Base-by-base conservation (phyloP, 2,797 vertebrate species). In the Catharus ustulatus region DNA sequence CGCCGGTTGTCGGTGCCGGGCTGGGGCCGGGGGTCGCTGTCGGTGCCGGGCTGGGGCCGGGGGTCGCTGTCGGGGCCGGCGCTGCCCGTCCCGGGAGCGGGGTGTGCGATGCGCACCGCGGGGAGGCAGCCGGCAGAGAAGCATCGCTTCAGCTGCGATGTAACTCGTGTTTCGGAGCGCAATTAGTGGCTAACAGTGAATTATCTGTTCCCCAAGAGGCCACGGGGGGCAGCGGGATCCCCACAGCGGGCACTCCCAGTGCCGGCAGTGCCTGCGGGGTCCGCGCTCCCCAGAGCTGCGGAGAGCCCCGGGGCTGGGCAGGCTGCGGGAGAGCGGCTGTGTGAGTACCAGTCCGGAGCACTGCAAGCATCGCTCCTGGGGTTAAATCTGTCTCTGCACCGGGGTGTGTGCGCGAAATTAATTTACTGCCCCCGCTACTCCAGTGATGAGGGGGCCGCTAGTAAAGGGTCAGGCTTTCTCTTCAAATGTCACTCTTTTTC, bases 391-490 rank as follows among this genome's bases (percentile, higher is more conserved):
- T 8, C 43, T 4, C 0, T 3, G 51, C 10, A 2, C 26, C 16
- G 3, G 26, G 4, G 14, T 2, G 15, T 7, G 62, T 16, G 48
- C 1, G 7, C 5, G 29, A 5, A 21, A 48, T 57, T 48, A 3
- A 16, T 15, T 20, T 49, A 16, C 10, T 64, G 76, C 15, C 26
- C 2, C 4, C 12, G 52, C 36, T 54, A 3, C 38, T 46, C 49
- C 4, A 4, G 64, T 1, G 57, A 30, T 5, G 30, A 21, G 23
- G 15, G 1, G 15, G 69, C n/a, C 24, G 0, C 15, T 3, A 14
- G 76, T n/a, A 45, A 32, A 23, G 11, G 29, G 63, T 22, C 24
- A 46, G 21, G 30, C 30, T 76, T 42, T 49, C 6, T 71, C 45
- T 64, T 62, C 24, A 76, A 54, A 5, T 24, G 48, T 6, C 4